phyloP scores from a whole-genome alignment of 2,797 vertebrate species.

The Myiothlypis coronata region DNA sequence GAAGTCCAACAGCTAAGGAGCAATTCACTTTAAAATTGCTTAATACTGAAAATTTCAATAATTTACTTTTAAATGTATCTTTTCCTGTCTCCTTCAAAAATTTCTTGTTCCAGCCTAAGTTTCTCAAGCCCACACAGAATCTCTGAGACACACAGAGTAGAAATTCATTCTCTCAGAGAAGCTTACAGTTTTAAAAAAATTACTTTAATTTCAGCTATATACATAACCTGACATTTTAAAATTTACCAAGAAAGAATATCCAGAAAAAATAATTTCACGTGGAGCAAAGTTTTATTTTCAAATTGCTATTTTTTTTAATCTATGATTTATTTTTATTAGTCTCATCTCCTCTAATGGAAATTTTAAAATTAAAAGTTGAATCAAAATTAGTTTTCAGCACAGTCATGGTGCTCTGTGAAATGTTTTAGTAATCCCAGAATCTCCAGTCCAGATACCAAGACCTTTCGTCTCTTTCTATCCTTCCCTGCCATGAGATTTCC shows the following conservation, averaged over 20 bases:
- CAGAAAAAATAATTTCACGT: not conserved
- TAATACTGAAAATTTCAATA: not conserved
- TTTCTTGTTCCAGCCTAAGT: not conserved
- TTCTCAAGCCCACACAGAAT: not conserved
- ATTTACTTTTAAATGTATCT: not conserved
- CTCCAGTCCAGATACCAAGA: not conserved
- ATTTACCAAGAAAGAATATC: not conserved
- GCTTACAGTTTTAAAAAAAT: not conserved
- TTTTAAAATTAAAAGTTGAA: not conserved
- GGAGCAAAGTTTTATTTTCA: not conserved
- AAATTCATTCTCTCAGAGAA: not conserved
- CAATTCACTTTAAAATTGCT: not conserved
- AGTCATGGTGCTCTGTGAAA: not conserved
- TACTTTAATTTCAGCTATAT: not conserved
- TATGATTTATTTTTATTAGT: not conserved
- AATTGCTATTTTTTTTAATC: not conserved
- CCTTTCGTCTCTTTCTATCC: not conserved
- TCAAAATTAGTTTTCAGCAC: not conserved
- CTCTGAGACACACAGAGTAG: not conserved
- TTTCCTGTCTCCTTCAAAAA: not conserved
- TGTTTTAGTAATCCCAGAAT: not conserved
- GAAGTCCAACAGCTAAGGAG: not conserved
- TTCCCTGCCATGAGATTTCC: not conserved
- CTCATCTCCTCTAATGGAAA: not conserved
- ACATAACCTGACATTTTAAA: not conserved